These are phyloP conservation scores for Dichetophora obliterata DNA, from an alignment of 2,888 invertebrate genomes.

Conservation along the genomic window DNA sequence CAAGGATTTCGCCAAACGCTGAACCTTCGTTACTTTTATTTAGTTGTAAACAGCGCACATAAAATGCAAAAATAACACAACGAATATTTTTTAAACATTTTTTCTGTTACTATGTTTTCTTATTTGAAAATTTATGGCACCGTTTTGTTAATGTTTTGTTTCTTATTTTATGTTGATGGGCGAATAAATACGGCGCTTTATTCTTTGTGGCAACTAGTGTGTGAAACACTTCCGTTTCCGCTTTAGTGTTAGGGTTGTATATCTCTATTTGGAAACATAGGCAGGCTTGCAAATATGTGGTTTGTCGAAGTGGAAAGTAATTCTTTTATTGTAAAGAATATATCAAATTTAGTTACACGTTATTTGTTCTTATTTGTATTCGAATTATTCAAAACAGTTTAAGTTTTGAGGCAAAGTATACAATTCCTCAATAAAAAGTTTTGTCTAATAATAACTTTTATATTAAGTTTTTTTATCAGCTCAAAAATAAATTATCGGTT, in stretches of 20 bases:
- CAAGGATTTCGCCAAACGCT: conserved; percentile 1
- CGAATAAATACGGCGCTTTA: conserved; percentile 43
- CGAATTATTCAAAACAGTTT: too few species aligned
- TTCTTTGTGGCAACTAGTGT: conserved; percentile 55
- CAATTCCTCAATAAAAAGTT: too few species aligned
- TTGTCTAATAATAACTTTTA: too few species aligned
- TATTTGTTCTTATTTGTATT: too few species aligned
- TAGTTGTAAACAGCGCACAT: conserved; percentile 37
- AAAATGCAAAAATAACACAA: conserved; percentile 16
- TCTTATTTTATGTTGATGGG: conserved; percentile 53
- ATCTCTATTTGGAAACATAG: not conserved
- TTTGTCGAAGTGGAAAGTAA: not conserved
- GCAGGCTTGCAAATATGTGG: not conserved
- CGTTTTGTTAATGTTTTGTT: conserved; percentile 3
- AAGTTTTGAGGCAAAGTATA: too few species aligned
- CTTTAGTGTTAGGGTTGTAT: not conserved
- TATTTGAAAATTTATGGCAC: conserved; percentile 2
- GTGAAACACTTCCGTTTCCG: conserved; percentile 63
- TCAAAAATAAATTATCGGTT: too few species aligned
- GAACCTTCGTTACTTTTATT: conserved; percentile 15
- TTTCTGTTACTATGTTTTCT: conserved; percentile 51
- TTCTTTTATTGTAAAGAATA: not conserved
- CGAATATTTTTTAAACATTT: conserved; percentile 60
- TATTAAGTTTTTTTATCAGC: too few species aligned
- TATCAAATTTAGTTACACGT: too few species aligned